These are phyloP conservation scores for Therioaphis trifolii DNA, from an alignment of 2,888 invertebrate species.

Conservation along the genomic window DNA sequence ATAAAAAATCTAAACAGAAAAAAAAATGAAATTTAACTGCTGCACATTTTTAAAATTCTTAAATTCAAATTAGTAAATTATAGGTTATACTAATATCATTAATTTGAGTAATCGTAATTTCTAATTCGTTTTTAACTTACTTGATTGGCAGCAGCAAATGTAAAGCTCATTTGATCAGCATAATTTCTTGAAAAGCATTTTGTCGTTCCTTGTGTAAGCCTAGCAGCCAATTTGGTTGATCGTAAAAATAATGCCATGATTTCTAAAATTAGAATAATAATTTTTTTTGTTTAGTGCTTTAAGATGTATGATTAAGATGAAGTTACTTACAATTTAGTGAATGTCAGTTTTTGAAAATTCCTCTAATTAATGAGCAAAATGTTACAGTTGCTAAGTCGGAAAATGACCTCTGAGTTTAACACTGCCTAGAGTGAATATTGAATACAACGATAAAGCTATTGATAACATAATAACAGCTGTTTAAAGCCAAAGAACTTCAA, in stretches of 20 bases:
- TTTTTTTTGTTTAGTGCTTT: not conserved
- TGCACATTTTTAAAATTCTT: no score
- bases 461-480: slow-evolving; percentile 16
- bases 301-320: not conserved
- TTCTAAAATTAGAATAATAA: slow-evolving; percentile 8
- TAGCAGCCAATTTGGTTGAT: slow-evolving; percentile 60
- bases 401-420: slow-evolving; percentile 37
- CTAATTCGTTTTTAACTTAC: slow-evolving; percentile 69
- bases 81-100: no score
- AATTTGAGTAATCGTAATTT: not conserved
- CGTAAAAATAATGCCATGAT: slow-evolving; percentile 63
- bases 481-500: slow-evolving; percentile 28
- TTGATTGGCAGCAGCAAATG: slow-evolving; percentile 90
- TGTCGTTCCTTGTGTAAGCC: slow-evolving; percentile 37
- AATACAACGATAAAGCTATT: slow-evolving; percentile 5
- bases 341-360: not conserved
- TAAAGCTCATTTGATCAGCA: slow-evolving; percentile 85
- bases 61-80: no score
- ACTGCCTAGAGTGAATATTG: not conserved
- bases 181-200: slow-evolving; percentile 70
- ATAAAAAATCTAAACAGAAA: slow-evolving; percentile 82
- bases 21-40: not conserved
- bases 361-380: not conserved
- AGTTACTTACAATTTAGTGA: slow-evolving; percentile 25
- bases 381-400: not conserved